Base-by-base conservation (phyloP, 1,140 invertebrate genomes). In the Maniola jurtina region DNA sequence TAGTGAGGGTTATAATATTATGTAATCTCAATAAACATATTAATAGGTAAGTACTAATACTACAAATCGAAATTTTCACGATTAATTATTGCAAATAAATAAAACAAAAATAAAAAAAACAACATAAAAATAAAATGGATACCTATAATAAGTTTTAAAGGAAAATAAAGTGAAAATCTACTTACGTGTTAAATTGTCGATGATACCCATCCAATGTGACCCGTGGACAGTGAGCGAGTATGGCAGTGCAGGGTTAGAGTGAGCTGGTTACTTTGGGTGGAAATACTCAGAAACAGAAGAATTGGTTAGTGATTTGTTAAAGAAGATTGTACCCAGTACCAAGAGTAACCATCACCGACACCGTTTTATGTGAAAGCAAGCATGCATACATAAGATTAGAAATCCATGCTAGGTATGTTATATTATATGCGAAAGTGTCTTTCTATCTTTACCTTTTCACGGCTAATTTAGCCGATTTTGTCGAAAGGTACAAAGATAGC, bases 211-310 rank as follows among this genome's bases (percentile, higher is more conserved):
- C 48, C 48, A 25, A 52, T 16, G 8, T 52, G 14, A 25, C 48
- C 15, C 52, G 72, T 58, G 63, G 64, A 54, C 45, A 36, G 61
- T 67, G 63, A 63, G 55, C 25, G 25, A 25, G 25, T 25, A 60
- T 69, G 76, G 78, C 74, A 75, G 77, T 83, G 77, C 79, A 73
- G 70, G 64, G 60, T 72, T 66, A 61, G 1, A 68, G 66, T 75
- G 71, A 71, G 59, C 74, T 72, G 74, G 79, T 82, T 83, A 84
- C 79, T 84, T 72, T 75, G 61, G 75, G 77, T 83, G 79, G 15
- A 72, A 56, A 61, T 75, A 67, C 82, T 83, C 79, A 77, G 72
- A 82, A 84, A 52, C 73, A 83, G 76, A 87, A 77, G 59, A 78
- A 68, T 61, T 73, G 75, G 81, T 87, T 87, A 87, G 83, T 84